A percentile compares a stretch with the other conserved stretches of the same genome.
phyloP scores from a whole-genome alignment of 2,888 invertebrate genomes.

The Sminthurinus aureus region DNA sequence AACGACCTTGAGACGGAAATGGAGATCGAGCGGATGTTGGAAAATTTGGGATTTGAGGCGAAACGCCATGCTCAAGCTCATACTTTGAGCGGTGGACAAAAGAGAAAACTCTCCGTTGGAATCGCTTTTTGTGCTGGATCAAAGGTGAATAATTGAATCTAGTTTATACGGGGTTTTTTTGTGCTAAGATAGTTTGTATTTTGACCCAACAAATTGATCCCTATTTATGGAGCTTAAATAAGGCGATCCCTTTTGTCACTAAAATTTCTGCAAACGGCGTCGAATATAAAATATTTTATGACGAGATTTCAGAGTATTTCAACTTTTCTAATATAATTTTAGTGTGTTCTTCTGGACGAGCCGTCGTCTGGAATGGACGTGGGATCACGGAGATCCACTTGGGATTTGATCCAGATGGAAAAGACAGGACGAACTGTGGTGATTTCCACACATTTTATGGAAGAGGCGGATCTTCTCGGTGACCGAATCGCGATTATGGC shows the following conservation, averaged over 20 bases:
- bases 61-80: slow-evolving; percentile 71
- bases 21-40: slow-evolving; percentile 66
- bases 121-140: slow-evolving; percentile 80
- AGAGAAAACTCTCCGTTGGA: slow-evolving; percentile 84
- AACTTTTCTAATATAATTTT: too few species aligned
- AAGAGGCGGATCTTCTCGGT: slow-evolving; percentile 75
- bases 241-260: too few species aligned
- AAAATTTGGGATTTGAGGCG: slow-evolving; percentile 70
- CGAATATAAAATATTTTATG: too few species aligned
- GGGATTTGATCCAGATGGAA: slow-evolving; percentile 63
- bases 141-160: slow-evolving; percentile 55
- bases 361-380: slow-evolving; percentile 64
- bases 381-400: slow-evolving; percentile 65
- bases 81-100: slow-evolving; percentile 91
- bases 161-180: too few species aligned
- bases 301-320: neutral
- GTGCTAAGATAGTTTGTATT: too few species aligned
- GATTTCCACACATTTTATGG: slow-evolving; percentile 94
- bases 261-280: too few species aligned
- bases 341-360: slow-evolving; percentile 67
- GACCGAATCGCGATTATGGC: slow-evolving; percentile 89
- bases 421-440: slow-evolving; percentile 80
- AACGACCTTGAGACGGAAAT: slow-evolving; percentile 67
- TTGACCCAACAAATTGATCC: too few species aligned
- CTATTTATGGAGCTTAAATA: too few species aligned